Evolutionary conservation across 2,797 vertebrate species (phyloP).

Genomic region (Orestias chungarensis): DNA sequence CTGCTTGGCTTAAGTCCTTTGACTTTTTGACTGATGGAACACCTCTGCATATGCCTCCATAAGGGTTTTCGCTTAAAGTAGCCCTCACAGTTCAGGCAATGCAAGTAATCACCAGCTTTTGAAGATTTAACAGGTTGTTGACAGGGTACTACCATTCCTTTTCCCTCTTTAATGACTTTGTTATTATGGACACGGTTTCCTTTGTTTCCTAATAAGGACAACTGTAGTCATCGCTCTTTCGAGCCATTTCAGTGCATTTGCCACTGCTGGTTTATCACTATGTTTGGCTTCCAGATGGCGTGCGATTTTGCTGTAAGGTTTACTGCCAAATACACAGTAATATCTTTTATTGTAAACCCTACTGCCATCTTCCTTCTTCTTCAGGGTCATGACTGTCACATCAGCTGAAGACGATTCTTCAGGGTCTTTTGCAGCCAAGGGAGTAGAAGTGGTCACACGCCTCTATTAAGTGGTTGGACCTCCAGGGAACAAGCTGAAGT

Average conservation of each 20-base stretch:
- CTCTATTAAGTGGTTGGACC: constrained; percentile 1
- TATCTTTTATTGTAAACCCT: neutral
- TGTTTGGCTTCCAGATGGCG: constrained; percentile 8
- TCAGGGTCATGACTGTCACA: no score
- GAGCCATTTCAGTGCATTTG: constrained; percentile 3
- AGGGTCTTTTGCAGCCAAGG: neutral
- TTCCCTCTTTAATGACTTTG: constrained; percentile 17
- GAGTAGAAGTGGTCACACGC: neutral
- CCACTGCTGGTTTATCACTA: constrained; percentile 1
- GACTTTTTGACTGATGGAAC: no score
- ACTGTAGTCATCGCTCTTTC: neutral
- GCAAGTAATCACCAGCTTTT: constrained; percentile 3
- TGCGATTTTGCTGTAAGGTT: constrained; percentile 10
- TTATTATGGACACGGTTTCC: constrained; percentile 9
- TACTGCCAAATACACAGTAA: constrained; percentile 21
- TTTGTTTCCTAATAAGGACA: constrained; percentile 8
- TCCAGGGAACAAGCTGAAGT: neutral
- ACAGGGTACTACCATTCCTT: neutral
- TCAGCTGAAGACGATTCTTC: neutral
- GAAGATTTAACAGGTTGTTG: constrained; percentile 6
- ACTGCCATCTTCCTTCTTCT: no score
- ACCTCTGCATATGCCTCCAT: no score
- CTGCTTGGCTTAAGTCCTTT: no score
- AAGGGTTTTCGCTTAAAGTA: no score
- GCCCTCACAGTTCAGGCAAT: no score